phyloP scores from a whole-genome alignment of 2,113 vertebrate genomes.

The Cyanocitta stelleri region DNA sequence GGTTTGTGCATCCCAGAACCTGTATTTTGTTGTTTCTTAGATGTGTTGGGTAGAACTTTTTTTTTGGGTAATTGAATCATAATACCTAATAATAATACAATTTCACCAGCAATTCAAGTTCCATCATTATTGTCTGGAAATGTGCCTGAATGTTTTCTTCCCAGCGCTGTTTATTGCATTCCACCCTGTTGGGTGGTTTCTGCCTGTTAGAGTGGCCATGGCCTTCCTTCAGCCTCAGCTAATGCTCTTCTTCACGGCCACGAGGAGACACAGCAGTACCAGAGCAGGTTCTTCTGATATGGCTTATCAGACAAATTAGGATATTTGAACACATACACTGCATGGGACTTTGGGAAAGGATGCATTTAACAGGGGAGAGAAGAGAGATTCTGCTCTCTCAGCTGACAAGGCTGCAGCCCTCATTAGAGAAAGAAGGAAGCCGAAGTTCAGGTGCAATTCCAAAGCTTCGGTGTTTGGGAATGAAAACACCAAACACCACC shows the following conservation, averaged over 20 bases:
- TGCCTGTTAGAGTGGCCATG: accelerated
- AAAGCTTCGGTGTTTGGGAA: neutral
- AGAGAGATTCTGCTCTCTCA: neutral
- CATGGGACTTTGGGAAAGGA: neutral
- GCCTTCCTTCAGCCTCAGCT: neutral
- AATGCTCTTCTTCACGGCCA: accelerated
- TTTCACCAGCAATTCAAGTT: neutral
- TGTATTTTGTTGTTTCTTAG: neutral
- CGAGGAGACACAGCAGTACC: accelerated
- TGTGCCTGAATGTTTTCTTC: neutral
- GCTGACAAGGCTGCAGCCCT: neutral
- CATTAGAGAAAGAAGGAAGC: accelerated
- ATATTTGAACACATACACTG: accelerated
- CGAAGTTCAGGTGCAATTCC: neutral
- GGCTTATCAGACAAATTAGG: accelerated
- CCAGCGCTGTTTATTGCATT: no score
- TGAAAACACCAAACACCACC: neutral
- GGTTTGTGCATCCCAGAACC: neutral
- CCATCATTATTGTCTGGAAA: neutral
- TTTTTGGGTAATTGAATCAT: neutral
- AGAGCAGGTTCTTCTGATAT: accelerated
- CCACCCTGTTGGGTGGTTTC: accelerated
- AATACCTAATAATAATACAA: neutral
- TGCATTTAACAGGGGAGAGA: neutral
- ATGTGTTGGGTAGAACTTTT: neutral